phyloP scores from a whole-genome alignment of 2,113 vertebrate species.

The Callocephalon fimbriatum region DNA sequence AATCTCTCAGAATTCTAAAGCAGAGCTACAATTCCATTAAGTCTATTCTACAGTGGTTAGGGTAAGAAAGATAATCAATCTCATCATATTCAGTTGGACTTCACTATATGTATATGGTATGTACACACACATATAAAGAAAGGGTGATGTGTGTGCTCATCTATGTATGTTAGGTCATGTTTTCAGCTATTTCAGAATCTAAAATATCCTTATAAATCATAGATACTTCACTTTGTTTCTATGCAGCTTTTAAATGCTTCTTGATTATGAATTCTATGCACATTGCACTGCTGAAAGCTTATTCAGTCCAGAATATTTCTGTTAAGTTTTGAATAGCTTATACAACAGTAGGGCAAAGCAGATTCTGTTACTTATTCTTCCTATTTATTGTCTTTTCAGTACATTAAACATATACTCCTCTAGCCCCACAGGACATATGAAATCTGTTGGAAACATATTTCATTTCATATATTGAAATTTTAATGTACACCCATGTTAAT shows the following conservation, averaged over 20 bases:
- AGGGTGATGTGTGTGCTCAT: background rate
- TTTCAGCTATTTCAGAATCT: background rate
- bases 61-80: background rate
- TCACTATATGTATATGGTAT: background rate
- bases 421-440: background rate
- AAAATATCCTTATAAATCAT: background rate
- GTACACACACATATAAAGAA: accelerated
- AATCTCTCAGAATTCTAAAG: background rate
- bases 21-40: background rate
- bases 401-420: background rate
- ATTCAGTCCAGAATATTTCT: background rate
- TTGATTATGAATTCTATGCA: background rate
- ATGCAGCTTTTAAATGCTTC: background rate
- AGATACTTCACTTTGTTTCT: background rate
- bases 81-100: background rate
- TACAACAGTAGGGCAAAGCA: background rate
- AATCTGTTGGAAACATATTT: background rate
- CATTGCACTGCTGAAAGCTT: background rate
- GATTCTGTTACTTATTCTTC: conserved; percentile 8
- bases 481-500: background rate
- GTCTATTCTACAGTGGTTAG: background rate
- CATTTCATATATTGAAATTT: background rate
- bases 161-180: background rate
- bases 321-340: background rate
- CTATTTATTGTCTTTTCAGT: background rate